A percentile compares a stretch with the other conserved stretches of the same genome.
phyloP scores from a whole-genome alignment of 2,888 invertebrate genomes.

The Megastigmus dorsalis region DNA sequence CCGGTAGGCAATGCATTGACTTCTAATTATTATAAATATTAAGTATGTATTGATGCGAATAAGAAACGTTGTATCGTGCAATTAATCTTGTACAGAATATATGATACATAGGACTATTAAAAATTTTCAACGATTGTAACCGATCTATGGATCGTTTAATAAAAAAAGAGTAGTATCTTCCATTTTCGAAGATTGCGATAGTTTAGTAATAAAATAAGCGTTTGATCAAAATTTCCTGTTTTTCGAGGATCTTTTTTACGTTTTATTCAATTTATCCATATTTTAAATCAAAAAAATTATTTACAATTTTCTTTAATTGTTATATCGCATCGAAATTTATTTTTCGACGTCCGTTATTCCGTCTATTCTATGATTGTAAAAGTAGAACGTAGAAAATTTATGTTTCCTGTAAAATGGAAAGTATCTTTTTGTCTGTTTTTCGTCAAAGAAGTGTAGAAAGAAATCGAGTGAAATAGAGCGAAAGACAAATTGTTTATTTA shows the following conservation, averaged over 20 bases:
- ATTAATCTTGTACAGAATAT: slow-evolving; percentile 66
- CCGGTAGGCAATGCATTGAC: slow-evolving; percentile 36
- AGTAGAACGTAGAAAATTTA: slow-evolving; percentile 14
- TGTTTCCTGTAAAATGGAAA: neutral
- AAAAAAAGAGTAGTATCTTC: slow-evolving; percentile 48
- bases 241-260: slow-evolving; percentile 32
- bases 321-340: slow-evolving; percentile 24
- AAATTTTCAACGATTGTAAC: slow-evolving; percentile 46
- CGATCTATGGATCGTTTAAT: slow-evolving; percentile 47
- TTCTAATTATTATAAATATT: slow-evolving; percentile 58
- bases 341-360: slow-evolving; percentile 3
- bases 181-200: slow-evolving; percentile 53
- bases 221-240: slow-evolving; percentile 51
- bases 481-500: slow-evolving; percentile 40
- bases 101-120: slow-evolving; percentile 45
- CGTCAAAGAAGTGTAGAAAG: slow-evolving; percentile 6
- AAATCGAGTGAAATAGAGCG: slow-evolving; percentile 16
- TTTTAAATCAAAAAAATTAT: slow-evolving; percentile 48
- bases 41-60: slow-evolving; percentile 57
- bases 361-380: neutral
- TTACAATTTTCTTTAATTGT: slow-evolving; percentile 38
- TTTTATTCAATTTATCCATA: slow-evolving; percentile 41
- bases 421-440: slow-evolving; percentile 18
- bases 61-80: slow-evolving; percentile 63
- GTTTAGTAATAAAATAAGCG: slow-evolving; percentile 47